phyloP scores from a whole-genome alignment of 2,797 vertebrate species.

The Eleutherodactylus coqui region DNA sequence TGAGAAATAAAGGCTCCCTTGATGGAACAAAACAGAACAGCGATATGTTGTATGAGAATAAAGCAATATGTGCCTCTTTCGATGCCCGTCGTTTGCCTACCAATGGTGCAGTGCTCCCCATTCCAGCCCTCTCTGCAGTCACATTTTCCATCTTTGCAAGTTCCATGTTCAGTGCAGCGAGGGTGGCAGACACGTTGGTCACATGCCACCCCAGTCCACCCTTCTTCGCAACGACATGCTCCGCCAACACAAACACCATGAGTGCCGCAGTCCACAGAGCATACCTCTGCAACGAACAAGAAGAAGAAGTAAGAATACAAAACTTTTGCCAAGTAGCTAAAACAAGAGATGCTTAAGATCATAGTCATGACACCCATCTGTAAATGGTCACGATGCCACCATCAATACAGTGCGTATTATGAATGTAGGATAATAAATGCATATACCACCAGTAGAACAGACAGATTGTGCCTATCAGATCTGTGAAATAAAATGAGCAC shows the following conservation, averaged over 20 bases:
- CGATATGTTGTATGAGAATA: constrained; percentile 86
- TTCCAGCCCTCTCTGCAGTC: constrained; percentile 99
- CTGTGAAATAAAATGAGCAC: neutral
- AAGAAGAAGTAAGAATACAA: neutral
- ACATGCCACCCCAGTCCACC: constrained; percentile 94
- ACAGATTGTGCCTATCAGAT: neutral
- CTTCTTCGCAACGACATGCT: constrained; percentile 96
- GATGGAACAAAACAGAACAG: constrained; percentile 77
- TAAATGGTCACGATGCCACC: neutral
- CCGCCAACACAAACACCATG: constrained; percentile 97
- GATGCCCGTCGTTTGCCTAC: constrained; percentile 89
- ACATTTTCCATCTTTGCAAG: constrained; percentile 99
- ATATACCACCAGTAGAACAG: neutral
- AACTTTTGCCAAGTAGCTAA: neutral
- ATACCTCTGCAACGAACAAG: constrained; percentile 87
- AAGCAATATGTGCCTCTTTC: constrained; percentile 85
- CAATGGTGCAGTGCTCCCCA: constrained; percentile 99
- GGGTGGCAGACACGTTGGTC: constrained; percentile 98
- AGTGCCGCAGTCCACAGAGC: constrained; percentile 97
- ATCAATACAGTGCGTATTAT: neutral
- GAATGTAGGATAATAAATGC: neutral
- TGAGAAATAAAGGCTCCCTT: constrained; percentile 72
- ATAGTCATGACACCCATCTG: neutral
- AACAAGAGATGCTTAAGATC: neutral
- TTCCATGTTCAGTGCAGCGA: constrained; percentile 95